These are phyloP conservation scores for Zosterops hypoxanthus DNA, from an alignment of 2,113 vertebrate species.

Conservation along the genomic window DNA sequence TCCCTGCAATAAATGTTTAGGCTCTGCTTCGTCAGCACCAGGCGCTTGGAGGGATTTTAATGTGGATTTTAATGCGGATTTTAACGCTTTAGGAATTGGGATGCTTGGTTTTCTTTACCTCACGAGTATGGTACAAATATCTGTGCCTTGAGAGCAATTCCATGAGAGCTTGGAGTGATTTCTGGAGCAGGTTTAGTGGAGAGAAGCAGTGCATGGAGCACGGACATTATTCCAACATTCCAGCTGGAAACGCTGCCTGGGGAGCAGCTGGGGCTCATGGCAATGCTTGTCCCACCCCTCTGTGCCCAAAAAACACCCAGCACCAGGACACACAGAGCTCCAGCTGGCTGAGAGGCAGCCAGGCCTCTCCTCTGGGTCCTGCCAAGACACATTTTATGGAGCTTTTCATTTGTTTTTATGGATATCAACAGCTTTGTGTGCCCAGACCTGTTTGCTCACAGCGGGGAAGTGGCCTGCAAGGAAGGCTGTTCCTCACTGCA, in stretches of 20 bases:
- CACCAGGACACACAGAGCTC: background rate
- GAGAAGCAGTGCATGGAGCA: background rate
- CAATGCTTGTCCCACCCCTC: background rate
- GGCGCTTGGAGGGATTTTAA: background rate
- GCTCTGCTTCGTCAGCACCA: background rate
- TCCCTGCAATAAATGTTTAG: background rate
- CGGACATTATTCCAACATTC: fast-evolving
- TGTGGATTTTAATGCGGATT: background rate
- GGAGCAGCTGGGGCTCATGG: background rate
- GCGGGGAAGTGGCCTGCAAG: background rate
- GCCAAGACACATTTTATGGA: background rate
- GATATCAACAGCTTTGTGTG: fast-evolving
- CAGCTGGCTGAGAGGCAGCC: background rate
- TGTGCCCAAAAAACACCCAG: background rate
- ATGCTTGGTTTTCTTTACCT: background rate
- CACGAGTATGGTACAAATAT: fast-evolving
- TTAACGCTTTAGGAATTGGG: background rate
- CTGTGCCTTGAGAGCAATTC: background rate
- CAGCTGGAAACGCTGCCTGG: background rate
- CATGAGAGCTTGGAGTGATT: background rate
- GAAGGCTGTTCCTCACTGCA: background rate
- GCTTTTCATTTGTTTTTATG: background rate
- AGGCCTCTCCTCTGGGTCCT: background rate
- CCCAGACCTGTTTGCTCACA: background rate
- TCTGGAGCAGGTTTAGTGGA: background rate